Evolutionary conservation across 2,797 vertebrate species (phyloP).

Genomic region (Rhinatrema bivittatum): DNA sequence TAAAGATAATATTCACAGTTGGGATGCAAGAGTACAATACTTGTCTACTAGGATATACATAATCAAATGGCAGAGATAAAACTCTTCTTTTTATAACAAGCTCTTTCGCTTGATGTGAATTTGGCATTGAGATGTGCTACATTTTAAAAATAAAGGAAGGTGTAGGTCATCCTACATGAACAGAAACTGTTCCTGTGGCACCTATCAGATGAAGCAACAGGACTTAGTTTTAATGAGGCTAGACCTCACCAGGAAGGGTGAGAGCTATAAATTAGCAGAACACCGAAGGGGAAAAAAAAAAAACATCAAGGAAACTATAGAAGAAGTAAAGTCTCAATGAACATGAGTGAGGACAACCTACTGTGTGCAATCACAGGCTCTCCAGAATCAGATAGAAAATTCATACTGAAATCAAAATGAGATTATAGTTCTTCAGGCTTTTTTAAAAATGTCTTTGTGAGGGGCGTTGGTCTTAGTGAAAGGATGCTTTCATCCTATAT

Average conservation of each 20-base stretch:
- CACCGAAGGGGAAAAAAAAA: slow-evolving; percentile 1
- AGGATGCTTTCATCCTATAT: too few species aligned
- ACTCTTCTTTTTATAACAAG: not conserved
- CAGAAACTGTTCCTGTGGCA: slow-evolving; percentile 16
- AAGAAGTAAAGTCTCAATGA: slow-evolving; percentile 18
- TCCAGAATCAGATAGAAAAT: slow-evolving; percentile 1
- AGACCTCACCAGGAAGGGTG: slow-evolving; percentile 9
- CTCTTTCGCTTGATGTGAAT: slow-evolving; percentile 31
- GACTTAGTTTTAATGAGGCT: slow-evolving; percentile 46
- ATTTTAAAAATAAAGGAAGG: too few species aligned
- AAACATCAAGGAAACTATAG: not conserved
- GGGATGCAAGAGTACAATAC: slow-evolving; percentile 20
- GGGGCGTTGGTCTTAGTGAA: too few species aligned
- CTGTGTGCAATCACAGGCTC: slow-evolving; percentile 35
- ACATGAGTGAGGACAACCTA: slow-evolving; percentile 42
- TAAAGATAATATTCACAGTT: slow-evolving; percentile 30
- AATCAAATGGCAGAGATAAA: slow-evolving; percentile 19
- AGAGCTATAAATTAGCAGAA: slow-evolving; percentile 20
- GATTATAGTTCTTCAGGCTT: slow-evolving; percentile 56
- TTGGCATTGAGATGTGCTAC: slow-evolving; percentile 9
- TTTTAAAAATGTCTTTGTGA: too few species aligned
- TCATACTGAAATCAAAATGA: slow-evolving; percentile 54
- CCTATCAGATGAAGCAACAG: slow-evolving; percentile 8
- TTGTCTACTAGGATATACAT: slow-evolving; percentile 21
- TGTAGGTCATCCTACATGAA: slow-evolving; percentile 4